A percentile compares a stretch with the other conserved stretches of the same genome.
Evolutionary conservation across 2,797 vertebrate species (phyloP).

Genomic region (Anisognathus igniventris): DNA sequence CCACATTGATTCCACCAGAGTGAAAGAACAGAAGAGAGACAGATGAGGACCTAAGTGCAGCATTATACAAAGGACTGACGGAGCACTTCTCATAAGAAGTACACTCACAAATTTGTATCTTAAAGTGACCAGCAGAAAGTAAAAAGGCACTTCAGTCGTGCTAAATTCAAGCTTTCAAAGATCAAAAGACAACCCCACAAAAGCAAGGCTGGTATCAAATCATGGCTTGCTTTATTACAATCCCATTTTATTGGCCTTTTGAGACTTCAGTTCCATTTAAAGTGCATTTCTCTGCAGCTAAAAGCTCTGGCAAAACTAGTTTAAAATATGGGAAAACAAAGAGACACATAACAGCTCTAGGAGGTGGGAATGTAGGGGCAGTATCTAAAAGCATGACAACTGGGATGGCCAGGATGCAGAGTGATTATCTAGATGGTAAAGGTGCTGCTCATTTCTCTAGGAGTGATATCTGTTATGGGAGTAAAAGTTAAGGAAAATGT

Average conservation of each 20-base stretch:
- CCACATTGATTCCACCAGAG: neutral
- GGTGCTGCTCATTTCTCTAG: neutral
- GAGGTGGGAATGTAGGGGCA: neutral
- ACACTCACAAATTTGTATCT: neutral
- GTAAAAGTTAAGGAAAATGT: neutral
- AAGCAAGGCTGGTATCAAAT: neutral
- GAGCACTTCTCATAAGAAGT: neutral
- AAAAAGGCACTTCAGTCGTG: neutral
- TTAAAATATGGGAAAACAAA: neutral
- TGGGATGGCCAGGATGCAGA: neutral
- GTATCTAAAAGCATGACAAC: neutral
- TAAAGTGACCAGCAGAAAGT: neutral
- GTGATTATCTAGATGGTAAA: neutral
- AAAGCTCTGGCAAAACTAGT: neutral
- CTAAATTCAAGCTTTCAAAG: neutral
- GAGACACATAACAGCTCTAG: neutral
- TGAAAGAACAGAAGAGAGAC: neutral
- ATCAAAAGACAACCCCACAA: neutral
- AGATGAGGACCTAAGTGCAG: neutral
- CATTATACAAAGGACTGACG: neutral
- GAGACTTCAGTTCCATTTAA: neutral
- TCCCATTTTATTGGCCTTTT: neutral
- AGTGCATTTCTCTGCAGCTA: neutral
- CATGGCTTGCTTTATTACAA: neutral
- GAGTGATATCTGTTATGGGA: neutral